These are phyloP conservation scores for Hystrix cristata DNA, from an alignment of 2,113 vertebrate genomes.

Conservation along the genomic window DNA sequence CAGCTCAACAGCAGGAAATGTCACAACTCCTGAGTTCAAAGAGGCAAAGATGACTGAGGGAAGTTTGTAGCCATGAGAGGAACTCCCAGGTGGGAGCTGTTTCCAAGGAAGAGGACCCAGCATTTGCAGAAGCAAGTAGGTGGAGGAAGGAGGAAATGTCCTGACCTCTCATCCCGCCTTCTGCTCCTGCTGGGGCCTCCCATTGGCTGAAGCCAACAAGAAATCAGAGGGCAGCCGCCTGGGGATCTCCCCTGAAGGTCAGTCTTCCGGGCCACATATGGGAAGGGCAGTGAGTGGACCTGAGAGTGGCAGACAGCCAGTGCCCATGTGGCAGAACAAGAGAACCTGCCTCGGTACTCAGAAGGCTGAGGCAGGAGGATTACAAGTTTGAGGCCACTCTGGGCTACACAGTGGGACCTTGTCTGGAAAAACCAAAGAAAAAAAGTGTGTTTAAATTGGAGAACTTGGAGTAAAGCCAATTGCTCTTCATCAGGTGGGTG, in stretches of 20 bases:
- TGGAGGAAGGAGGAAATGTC: fast-evolving
- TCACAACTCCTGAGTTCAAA: no score
- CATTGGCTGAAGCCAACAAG: not conserved
- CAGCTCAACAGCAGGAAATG: not conserved
- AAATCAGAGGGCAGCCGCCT: no score
- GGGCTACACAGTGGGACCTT: not conserved
- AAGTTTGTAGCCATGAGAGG: no score
- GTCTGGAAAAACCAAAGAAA: not conserved
- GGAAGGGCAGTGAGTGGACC: not conserved
- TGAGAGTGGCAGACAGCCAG: not conserved
- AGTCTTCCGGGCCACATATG: not conserved
- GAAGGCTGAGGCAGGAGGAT: not conserved
- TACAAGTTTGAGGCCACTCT: not conserved
- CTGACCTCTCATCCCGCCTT: not conserved
- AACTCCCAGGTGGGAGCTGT: fast-evolving
- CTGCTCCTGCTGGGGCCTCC: no score
- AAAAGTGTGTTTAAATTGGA: not conserved
- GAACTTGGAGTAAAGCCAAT: not conserved
- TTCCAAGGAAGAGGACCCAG: no score
- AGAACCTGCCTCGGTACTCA: not conserved
- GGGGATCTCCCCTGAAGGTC: not conserved
- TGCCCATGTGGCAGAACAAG: not conserved
- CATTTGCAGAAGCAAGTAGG: not conserved
- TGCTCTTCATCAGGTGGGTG: not conserved
- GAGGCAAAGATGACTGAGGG: not conserved